phyloP scores from a whole-genome alignment of 2,113 vertebrate species.

The Ploceus nigricollis region DNA sequence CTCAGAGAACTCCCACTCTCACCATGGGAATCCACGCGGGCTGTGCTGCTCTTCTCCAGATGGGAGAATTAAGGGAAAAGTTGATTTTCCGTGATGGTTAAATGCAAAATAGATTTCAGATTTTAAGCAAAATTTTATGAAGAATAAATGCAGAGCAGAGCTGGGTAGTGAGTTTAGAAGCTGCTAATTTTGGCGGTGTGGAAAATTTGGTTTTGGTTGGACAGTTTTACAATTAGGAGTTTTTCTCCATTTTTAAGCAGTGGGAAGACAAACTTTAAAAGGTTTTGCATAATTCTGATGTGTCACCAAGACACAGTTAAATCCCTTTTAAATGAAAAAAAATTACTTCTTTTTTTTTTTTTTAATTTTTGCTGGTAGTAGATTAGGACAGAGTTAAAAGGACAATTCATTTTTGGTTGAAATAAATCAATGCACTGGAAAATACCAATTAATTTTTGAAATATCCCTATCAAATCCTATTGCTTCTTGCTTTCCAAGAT shows the following conservation, averaged over 20 bases:
- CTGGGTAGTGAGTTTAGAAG: background rate
- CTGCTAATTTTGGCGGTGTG: background rate
- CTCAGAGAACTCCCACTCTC: background rate
- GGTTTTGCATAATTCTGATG: conserved; percentile 3
- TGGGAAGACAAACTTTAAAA: background rate
- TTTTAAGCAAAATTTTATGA: background rate
- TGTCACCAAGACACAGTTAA: background rate
- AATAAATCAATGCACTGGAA: conserved; percentile 46
- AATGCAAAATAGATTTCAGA: background rate
- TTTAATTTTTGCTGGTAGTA: background rate
- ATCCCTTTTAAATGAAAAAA: background rate
- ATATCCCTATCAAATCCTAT: background rate
- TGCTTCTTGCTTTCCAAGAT: background rate
- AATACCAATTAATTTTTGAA: conserved; percentile 17
- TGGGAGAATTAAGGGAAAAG: background rate
- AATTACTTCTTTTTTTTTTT: background rate
- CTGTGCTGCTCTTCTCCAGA: background rate
- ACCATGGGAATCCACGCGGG: fast-evolving
- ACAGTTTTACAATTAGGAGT: conserved; percentile 27
- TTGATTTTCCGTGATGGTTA: background rate
- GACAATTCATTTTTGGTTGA: conserved; percentile 12
- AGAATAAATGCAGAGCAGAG: background rate
- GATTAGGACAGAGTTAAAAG: conserved; percentile 31
- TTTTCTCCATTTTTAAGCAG: background rate
- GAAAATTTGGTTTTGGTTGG: conserved; percentile 1